Percentiles rank a stretch among this genome's conserved stretches.
Conservation (phyloP, 1,140 invertebrate genomes). For the Ganaspis sp. region DNA sequence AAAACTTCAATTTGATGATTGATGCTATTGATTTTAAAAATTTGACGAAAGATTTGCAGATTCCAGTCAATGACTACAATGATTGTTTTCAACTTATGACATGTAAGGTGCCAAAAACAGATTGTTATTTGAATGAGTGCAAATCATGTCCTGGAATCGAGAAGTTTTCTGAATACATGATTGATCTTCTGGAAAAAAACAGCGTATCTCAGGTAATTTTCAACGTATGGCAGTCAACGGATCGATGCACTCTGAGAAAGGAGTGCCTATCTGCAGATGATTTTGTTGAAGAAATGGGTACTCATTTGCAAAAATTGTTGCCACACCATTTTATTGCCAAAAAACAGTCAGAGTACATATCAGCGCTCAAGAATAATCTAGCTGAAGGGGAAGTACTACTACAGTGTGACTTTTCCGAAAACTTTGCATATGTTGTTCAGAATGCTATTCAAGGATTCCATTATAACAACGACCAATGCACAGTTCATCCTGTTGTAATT, state of each 20-base stretch:
- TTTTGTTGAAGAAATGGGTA: neutral
- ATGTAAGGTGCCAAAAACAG: neutral
- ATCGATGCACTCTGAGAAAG: conserved; percentile 25
- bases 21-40: conserved; percentile 27
- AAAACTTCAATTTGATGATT: conserved; percentile 38
- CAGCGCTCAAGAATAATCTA: conserved; percentile 41
- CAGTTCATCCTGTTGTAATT: conserved; percentile 55
- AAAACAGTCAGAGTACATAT: conserved; percentile 45
- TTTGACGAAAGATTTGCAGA: neutral
- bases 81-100: conserved; percentile 21
- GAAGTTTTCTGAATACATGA: conserved; percentile 24
- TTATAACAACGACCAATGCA: conserved; percentile 59
- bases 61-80: neutral
- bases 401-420: conserved; percentile 63
- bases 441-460: conserved; percentile 61
- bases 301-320: neutral
- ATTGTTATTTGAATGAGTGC: conserved; percentile 31
- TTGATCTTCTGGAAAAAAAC: conserved; percentile 20
- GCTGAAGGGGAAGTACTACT: conserved; percentile 43
- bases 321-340: conserved; percentile 54
- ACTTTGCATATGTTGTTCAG: conserved; percentile 62
- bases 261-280: conserved; percentile 30
- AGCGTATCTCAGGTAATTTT: conserved; percentile 17
- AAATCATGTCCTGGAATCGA: neutral
- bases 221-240: conserved; percentile 29